phyloP scores from a whole-genome alignment of 2,113 vertebrate species.

The Phalacrocorax carbo region DNA sequence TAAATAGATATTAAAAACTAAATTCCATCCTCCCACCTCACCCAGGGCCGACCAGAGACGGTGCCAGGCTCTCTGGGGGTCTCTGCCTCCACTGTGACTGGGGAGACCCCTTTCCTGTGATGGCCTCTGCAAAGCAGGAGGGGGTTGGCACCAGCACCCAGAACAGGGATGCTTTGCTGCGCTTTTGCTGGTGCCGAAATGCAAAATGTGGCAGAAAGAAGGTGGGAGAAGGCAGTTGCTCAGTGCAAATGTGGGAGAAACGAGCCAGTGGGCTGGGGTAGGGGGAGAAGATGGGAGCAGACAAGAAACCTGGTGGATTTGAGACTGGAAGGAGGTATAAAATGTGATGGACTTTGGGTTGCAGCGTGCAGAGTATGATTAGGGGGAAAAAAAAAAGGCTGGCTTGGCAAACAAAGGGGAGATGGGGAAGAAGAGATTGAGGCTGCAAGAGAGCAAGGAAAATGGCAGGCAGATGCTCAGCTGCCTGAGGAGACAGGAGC shows the following conservation, averaged over 20 bases:
- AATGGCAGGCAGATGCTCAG: not conserved
- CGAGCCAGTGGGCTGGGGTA: not conserved
- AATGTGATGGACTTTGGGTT: not conserved
- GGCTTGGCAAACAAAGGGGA: not conserved
- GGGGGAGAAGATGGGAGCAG: not conserved
- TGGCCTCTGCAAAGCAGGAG: not conserved
- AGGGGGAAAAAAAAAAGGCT: not conserved
- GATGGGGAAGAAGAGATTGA: fast-evolving
- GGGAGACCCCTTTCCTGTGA: not conserved
- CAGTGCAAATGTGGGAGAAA: not conserved
- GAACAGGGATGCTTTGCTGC: not conserved
- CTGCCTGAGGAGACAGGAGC: not conserved
- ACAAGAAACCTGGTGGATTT: not conserved
- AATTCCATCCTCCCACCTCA: no score
- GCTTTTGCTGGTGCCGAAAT: not conserved
- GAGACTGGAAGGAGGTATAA: not conserved
- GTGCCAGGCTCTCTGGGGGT: fast-evolving
- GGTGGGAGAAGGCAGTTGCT: not conserved
- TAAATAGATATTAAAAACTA: no score
- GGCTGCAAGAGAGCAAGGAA: no score
- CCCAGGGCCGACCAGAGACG: fast-evolving
- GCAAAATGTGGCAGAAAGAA: not conserved
- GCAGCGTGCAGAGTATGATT: not conserved
- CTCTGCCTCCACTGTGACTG: not conserved
- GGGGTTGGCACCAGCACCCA: fast-evolving